Percentiles rank a stretch among this genome's conserved stretches.
Evolutionary conservation across 2,888 invertebrate species (phyloP).

Genomic region (Acrobasis repandana): DNA sequence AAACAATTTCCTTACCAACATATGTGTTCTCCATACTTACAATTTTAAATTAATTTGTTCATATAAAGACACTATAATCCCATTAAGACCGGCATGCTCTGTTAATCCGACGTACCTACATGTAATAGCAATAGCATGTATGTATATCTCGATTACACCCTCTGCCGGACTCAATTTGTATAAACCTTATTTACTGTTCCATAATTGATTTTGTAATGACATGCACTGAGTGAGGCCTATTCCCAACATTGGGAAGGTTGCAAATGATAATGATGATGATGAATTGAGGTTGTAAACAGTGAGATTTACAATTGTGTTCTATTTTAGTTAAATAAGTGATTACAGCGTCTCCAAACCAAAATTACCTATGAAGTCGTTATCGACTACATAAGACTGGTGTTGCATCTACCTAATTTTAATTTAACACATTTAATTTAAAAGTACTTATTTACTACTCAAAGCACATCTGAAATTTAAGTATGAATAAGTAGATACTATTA

Average conservation of each 20-base stretch:
- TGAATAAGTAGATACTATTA: no score
- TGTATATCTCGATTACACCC: neutral
- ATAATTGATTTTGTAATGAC: no score
- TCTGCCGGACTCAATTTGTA: constrained; percentile 2
- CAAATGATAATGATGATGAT: no score
- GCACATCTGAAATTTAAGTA: no score
- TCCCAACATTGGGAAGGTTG: no score
- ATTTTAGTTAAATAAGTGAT: neutral
- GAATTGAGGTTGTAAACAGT: neutral
- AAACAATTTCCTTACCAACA: no score
- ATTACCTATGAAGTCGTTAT: neutral
- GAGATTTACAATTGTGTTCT: neutral
- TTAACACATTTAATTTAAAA: no score
- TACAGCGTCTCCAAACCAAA: neutral
- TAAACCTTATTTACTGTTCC: constrained; percentile 1
- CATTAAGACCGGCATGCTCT: neutral
- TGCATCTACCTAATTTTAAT: no score
- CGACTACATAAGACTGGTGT: no score
- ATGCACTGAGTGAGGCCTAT: no score
- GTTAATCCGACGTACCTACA: neutral
- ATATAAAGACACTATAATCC: neutral
- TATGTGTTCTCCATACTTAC: neutral
- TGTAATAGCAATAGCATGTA: neutral
- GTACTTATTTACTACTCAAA: no score
- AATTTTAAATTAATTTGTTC: neutral